Conservation (phyloP, 2,113 vertebrate genomes). For the Sula dactylatra region DNA sequence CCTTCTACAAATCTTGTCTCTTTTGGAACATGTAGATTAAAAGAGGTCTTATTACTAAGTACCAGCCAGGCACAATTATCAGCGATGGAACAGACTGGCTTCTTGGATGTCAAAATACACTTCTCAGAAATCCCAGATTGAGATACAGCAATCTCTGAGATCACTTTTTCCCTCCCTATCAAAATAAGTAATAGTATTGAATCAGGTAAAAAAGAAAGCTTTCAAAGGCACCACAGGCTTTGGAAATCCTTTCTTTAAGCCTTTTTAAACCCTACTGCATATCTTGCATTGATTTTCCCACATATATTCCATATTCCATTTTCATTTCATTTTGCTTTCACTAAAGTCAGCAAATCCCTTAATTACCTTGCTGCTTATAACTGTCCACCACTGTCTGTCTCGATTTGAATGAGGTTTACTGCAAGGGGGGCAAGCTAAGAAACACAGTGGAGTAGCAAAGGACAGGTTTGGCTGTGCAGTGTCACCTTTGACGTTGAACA, state of each 20-base stretch:
- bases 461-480: neutral
- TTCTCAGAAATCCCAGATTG: neutral
- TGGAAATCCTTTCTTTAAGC: conserved; percentile 39
- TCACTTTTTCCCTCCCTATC: neutral
- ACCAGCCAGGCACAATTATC: neutral
- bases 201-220: neutral
- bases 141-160: neutral
- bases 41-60: neutral
- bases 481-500: neutral
- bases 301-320: conserved; percentile 7
- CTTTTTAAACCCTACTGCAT: conserved; percentile 22
- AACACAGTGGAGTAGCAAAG: neutral
- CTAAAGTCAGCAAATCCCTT: conserved; percentile 44
- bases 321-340: conserved; percentile 40
- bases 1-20: neutral
- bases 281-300: conserved; percentile 15
- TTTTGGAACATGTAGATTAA: neutral
- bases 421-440: neutral
- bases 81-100: neutral
- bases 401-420: neutral
- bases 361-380: conserved; percentile 15
- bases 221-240: neutral
- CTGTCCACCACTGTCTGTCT: neutral
- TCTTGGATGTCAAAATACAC: neutral
- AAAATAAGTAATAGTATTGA: neutral